phyloP scores from a whole-genome alignment of 2,797 vertebrate species.

The Hozukius guyotensis region DNA sequence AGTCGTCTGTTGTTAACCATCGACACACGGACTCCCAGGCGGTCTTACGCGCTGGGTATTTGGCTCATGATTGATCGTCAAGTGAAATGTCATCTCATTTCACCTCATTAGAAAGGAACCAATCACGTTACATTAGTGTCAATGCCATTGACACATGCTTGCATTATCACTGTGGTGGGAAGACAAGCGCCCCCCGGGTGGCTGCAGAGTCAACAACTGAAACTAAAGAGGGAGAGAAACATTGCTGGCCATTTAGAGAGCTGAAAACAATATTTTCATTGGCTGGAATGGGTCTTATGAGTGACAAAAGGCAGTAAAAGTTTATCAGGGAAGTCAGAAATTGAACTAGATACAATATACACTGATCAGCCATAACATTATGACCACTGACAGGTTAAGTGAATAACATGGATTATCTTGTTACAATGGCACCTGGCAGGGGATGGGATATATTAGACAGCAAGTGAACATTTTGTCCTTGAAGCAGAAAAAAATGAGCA shows the following conservation, averaged over 20 bases:
- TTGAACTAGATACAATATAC: background rate
- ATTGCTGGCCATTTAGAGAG: constrained; percentile 11
- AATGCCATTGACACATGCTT: constrained; percentile 46
- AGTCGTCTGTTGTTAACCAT: constrained; percentile 31
- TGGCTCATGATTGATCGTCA: constrained; percentile 67
- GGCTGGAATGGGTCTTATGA: background rate
- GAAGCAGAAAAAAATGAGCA: too few relatives aligned
- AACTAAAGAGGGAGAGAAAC: background rate
- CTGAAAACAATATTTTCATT: background rate
- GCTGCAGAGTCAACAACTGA: constrained; percentile 16
- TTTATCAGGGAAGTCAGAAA: background rate
- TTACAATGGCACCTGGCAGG: too few relatives aligned
- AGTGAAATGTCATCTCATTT: constrained; percentile 66
- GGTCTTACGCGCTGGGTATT: constrained; percentile 42
- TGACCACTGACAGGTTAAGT: too few relatives aligned
- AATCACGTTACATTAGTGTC: constrained; percentile 62
- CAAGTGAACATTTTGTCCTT: too few relatives aligned
- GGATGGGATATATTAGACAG: too few relatives aligned
- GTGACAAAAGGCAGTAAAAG: background rate
- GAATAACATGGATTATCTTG: too few relatives aligned
- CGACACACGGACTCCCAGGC: constrained; percentile 25
- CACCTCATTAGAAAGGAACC: constrained; percentile 60
- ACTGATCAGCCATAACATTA: too few relatives aligned
- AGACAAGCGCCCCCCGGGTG: constrained; percentile 16
- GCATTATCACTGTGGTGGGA: constrained; percentile 9